phyloP scores from a whole-genome alignment of 2,113 vertebrate species.

The Serinus canaria region DNA sequence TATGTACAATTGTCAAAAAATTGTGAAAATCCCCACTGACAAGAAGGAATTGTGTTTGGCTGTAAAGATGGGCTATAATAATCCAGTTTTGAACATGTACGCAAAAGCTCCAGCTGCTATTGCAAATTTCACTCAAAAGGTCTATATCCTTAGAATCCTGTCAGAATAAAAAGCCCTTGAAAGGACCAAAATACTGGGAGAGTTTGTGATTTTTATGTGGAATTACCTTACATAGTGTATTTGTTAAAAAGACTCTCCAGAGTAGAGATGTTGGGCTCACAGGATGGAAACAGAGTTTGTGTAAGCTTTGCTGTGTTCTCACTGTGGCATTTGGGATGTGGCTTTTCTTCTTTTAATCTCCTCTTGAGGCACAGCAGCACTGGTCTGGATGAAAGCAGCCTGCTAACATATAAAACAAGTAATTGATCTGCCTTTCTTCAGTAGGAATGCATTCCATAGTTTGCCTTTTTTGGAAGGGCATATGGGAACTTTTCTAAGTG shows the following conservation, averaged over 20 bases:
- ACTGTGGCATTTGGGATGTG: neutral
- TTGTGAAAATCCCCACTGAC: neutral
- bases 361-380: neutral
- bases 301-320: neutral
- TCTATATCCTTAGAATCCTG: neutral
- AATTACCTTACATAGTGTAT: neutral
- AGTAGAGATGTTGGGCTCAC: neutral
- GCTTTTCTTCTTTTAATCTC: conserved; percentile 15
- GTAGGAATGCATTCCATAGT: neutral
- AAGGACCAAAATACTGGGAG: neutral
- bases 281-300: neutral
- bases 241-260: neutral
- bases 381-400: conserved; percentile 23
- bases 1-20: neutral
- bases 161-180: neutral
- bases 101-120: neutral
- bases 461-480: conserved; percentile 11
- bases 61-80: neutral
- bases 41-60: neutral
- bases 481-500: neutral
- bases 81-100: neutral
- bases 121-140: neutral
- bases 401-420: neutral
- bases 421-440: conserved; percentile 25
- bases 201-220: neutral